Percentiles rank a stretch among this genome's conserved stretches.
Evolutionary conservation across 1,140 invertebrate species (phyloP).

Genomic region (Gryllus bimaculatus): DNA sequence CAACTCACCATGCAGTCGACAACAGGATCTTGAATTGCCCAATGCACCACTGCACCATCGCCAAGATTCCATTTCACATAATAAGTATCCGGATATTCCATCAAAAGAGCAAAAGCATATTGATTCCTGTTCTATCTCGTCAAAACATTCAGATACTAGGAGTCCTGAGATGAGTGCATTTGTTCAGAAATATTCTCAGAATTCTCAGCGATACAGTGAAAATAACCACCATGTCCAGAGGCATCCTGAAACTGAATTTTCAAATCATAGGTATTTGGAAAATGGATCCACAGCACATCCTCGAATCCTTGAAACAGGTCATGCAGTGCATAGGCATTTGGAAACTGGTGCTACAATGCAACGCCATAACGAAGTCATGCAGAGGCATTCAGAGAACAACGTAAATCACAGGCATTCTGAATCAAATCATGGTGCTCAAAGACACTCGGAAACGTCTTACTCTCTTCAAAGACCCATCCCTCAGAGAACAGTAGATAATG

Average conservation of each 20-base stretch:
- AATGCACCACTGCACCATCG: neutral
- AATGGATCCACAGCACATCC: conserved; percentile 5
- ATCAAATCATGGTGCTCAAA: neutral
- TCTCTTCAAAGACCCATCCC: neutral
- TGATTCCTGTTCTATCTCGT: neutral
- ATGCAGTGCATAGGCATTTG: neutral
- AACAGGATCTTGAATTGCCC: neutral
- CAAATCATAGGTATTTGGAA: conserved; percentile 4
- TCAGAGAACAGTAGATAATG: neutral
- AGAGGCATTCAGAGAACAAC: neutral
- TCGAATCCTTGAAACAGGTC: neutral
- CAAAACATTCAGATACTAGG: neutral
- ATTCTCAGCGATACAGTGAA: neutral
- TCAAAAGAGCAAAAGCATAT: conserved; percentile 1
- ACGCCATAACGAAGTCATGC: neutral
- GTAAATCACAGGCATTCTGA: neutral
- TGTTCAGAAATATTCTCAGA: neutral
- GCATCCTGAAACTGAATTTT: conserved; percentile 8
- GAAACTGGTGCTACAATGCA: neutral
- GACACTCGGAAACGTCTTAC: neutral
- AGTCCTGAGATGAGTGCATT: neutral
- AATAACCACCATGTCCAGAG: neutral
- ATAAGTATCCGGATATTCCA: neutral
- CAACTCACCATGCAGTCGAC: neutral
- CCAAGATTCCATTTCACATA: neutral